These are phyloP conservation scores for Mycetomoellerius zeteki DNA, from an alignment of 1,140 invertebrate species.

Conservation along the genomic window DNA sequence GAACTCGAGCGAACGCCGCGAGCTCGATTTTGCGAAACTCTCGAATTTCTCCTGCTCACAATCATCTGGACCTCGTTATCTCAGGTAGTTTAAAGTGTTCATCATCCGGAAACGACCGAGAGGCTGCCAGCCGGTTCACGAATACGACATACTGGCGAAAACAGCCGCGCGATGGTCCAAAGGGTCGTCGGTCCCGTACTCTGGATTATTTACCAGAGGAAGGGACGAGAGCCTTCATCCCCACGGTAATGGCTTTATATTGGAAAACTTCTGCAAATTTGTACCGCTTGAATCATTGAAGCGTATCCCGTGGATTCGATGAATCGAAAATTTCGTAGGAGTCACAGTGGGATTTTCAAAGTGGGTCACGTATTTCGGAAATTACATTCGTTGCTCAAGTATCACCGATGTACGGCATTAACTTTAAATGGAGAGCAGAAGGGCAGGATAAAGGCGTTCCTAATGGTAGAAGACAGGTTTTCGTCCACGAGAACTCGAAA, in stretches of 20 bases:
- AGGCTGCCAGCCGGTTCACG: conserved; percentile 24
- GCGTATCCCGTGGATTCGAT: conserved; percentile 29
- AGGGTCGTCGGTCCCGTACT: conserved; percentile 31
- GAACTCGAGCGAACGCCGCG: conserved; percentile 64
- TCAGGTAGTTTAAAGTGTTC: conserved; percentile 51
- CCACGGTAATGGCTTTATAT: conserved; percentile 52
- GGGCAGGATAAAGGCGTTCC: background rate
- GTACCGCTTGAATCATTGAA: conserved; percentile 61
- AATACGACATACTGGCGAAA: conserved; percentile 29
- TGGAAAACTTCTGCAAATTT: conserved; percentile 52
- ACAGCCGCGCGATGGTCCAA: conserved; percentile 53
- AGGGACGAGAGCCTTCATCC: conserved; percentile 11
- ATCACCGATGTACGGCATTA: background rate
- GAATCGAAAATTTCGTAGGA: conserved; percentile 57
- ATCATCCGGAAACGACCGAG: conserved; percentile 28
- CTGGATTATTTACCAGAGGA: conserved; percentile 66
- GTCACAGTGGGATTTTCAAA: conserved; percentile 1
- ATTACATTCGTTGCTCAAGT: background rate
- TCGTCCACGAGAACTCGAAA: background rate
- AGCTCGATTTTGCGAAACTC: conserved; percentile 67
- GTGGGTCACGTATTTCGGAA: conserved; percentile 37
- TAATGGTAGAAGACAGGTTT: background rate
- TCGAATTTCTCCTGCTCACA: conserved; percentile 19
- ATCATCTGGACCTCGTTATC: conserved; percentile 64
- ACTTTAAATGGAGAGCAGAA: conserved; percentile 9